Conservation (phyloP, 1,140 invertebrate genomes). For the Oryzaephilus surinamensis region DNA sequence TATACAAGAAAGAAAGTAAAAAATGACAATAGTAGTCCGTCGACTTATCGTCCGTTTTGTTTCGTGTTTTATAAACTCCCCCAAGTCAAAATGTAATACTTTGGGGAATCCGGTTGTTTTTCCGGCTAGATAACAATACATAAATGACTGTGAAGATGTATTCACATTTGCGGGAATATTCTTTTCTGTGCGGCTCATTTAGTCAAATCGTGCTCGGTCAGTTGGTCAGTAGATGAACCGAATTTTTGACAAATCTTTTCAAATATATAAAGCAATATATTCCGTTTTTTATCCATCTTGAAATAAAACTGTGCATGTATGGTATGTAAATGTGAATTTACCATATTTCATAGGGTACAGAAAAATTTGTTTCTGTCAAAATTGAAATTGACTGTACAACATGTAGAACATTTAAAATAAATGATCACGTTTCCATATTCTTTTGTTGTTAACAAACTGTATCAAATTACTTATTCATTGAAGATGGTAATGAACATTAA, state of each 20-base stretch:
- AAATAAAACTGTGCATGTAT: no score
- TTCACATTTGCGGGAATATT: conserved; percentile 34
- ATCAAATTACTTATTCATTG: no score
- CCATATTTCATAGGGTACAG: no score
- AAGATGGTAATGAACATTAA: no score
- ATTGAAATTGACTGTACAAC: no score
- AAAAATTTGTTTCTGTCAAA: no score
- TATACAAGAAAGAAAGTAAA: no score
- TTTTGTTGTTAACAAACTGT: no score
- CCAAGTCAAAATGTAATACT: conserved; percentile 14
- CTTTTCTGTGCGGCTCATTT: conserved; percentile 29
- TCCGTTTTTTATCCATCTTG: not conserved
- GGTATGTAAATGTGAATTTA: no score
- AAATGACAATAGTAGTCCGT: conserved; percentile 16
- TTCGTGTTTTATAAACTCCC: conserved; percentile 29
- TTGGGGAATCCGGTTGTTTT: conserved; percentile 22
- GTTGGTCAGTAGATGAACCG: conserved; percentile 33
- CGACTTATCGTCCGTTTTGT: conserved; percentile 29
- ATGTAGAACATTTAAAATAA: no score
- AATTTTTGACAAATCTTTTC: conserved; percentile 31
- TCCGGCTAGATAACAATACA: conserved; percentile 25
- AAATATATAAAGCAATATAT: conserved; percentile 11
- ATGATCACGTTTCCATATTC: conserved; percentile 13
- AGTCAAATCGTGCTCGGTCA: conserved; percentile 26
- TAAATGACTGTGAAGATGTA: conserved; percentile 33